These are phyloP conservation scores for Amblyopsis hoosieri DNA, from an alignment of 2,797 vertebrate species.

Conservation along the genomic window DNA sequence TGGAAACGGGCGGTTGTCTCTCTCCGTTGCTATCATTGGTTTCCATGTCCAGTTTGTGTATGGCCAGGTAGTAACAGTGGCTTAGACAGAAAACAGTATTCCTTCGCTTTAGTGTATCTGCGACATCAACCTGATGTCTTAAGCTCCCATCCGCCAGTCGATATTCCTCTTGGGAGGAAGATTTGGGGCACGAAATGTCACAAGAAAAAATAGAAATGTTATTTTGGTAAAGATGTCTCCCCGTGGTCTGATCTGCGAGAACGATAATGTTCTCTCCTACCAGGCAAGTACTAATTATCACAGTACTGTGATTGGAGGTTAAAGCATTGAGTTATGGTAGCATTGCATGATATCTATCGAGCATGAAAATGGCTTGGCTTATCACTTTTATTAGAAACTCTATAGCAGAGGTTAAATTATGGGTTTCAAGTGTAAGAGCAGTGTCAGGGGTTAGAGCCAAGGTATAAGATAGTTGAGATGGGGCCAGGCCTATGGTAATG, in stretches of 20 bases:
- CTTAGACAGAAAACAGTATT: slow-evolving; percentile 22
- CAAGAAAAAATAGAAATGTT: slow-evolving; percentile 25
- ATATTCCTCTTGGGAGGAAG: slow-evolving; percentile 7
- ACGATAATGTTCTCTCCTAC: slow-evolving; percentile 30
- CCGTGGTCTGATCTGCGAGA: slow-evolving; percentile 24
- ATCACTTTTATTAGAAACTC: slow-evolving; percentile 27
- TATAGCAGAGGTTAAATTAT: slow-evolving; percentile 33
- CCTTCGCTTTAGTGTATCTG: slow-evolving; percentile 52
- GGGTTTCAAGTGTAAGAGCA: slow-evolving; percentile 25
- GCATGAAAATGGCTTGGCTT: slow-evolving; percentile 36
- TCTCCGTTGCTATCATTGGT: slow-evolving; percentile 22
- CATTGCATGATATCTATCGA: slow-evolving; percentile 26
- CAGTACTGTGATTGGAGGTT: slow-evolving; percentile 29
- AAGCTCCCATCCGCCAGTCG: background rate
- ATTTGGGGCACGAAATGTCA: slow-evolving; percentile 27
- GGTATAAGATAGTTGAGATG: slow-evolving; percentile 20
- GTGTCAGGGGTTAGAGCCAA: slow-evolving; percentile 33
- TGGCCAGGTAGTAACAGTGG: no score
- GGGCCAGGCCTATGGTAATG: background rate
- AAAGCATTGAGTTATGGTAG: slow-evolving; percentile 26
- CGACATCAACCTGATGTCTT: slow-evolving; percentile 36
- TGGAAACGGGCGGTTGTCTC: slow-evolving; percentile 36
- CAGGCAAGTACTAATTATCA: slow-evolving; percentile 18
- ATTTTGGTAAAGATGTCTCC: slow-evolving; percentile 9
- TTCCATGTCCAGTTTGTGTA: slow-evolving; percentile 13